Evolutionary conservation across 2,797 vertebrate species (phyloP), one percentile per base, ranked within the genome.

Genomic region (Artibeus jamaicensis): DNA sequence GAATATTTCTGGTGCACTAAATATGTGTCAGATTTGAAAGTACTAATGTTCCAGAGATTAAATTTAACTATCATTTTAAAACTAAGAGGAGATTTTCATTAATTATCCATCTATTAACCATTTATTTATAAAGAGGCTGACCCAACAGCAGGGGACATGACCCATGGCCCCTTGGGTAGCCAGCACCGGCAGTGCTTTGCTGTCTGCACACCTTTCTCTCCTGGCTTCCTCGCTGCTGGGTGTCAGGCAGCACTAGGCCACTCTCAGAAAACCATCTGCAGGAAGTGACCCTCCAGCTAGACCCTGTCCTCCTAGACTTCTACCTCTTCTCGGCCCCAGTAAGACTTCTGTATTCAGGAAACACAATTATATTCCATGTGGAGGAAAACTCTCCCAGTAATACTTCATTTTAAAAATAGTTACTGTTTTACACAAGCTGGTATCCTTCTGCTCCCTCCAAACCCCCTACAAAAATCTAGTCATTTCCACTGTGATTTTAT

Each of bases 41-140:
- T 78, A 71, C 44, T 67, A 15, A 15, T 70, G 7, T 70, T 86
- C 32, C 50, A 87, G 32, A 89, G 74, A 39, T 93, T 79, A 67
- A 94, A 37, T 9, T 55, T 53, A 42, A 86, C 15, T 79, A 18
- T 89, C 21, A 12, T 62, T 97, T 91, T 91, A 68, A 48, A 79
- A 87, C 24, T 32, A 71, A 65, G 65, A 24, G 39, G 24, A 57
- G n/a, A 24, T 67, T 77, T 65, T 91, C 15, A 86, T 53, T 78
- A 78, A 53, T 44, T 87, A n/a, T 39, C 29, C 7, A n/a, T 37
- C 11, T 48, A 15, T 26, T 34, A 42, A 46, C 18, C 29, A 29
- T 55, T 67, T 11, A 55, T 91, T 91, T 95, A 14, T 68, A 67
- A 68, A 53, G 32, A 82, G 32, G 62, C 19, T 21, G 26, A 88